These are phyloP conservation scores for Amphiduros pacificus DNA, from an alignment of 2,888 invertebrate species.

Conservation along the genomic window DNA sequence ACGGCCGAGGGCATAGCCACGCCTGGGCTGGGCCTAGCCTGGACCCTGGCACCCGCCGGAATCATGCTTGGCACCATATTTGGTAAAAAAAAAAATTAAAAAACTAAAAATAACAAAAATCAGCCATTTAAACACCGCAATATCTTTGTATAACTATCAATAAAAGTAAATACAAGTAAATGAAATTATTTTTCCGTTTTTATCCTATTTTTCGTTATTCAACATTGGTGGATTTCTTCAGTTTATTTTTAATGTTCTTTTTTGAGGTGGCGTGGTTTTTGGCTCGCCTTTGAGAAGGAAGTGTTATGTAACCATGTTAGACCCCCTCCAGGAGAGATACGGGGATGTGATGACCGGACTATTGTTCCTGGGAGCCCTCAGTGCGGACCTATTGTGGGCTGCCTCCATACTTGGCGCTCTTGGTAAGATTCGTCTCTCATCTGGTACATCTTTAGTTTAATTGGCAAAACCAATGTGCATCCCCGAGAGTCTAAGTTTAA, in stretches of 20 bases:
- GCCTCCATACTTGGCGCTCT: constrained; percentile 52
- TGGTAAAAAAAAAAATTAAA: constrained; percentile 29
- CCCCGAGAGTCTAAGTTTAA: too few species aligned
- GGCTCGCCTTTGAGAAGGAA: constrained; percentile 46
- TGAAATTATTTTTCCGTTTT: too few species aligned
- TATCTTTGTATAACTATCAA: too few species aligned
- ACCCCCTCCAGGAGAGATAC: constrained; percentile 46
- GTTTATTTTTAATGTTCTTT: not conserved
- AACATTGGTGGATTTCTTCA: not conserved
- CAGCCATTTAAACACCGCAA: too few species aligned
- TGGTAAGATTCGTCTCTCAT: too few species aligned
- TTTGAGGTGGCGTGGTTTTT: constrained; percentile 45
- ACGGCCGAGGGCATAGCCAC: constrained; percentile 51
- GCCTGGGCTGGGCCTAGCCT: constrained; percentile 38
- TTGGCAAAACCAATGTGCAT: too few species aligned
- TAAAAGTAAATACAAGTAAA: too few species aligned
- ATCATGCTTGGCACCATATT: constrained; percentile 47
- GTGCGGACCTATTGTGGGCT: constrained; percentile 52
- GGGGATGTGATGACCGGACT: constrained; percentile 38
- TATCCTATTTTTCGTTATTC: too few species aligned
- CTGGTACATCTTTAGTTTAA: too few species aligned
- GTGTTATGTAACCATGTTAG: constrained; percentile 51
- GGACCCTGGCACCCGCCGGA: constrained; percentile 54
- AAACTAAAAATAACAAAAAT: too few species aligned
- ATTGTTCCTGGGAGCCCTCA: constrained; percentile 45